Evolutionary conservation across 2,797 vertebrate species (phyloP).

Genomic region (Microhierax caerulescens): DNA sequence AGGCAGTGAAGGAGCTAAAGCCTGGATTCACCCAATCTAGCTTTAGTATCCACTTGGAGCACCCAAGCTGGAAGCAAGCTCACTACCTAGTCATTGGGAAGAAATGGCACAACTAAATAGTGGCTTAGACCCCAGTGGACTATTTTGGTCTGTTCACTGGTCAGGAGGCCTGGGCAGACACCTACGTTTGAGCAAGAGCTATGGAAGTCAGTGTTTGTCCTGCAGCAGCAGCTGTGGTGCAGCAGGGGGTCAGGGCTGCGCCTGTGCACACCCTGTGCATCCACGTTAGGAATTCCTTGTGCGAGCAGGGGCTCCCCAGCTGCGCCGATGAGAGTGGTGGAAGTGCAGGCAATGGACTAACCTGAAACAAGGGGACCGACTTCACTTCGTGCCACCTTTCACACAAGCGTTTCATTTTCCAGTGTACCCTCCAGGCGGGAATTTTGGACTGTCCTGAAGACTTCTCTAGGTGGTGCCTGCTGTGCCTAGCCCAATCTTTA

Average conservation of each 20-base stretch:
- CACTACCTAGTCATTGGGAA: not conserved
- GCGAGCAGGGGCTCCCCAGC: not conserved
- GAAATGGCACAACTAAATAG: not conserved
- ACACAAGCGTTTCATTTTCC: not conserved
- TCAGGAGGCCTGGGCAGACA: not conserved
- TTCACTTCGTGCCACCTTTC: not conserved
- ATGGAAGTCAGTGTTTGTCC: not conserved
- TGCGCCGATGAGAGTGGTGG: not conserved
- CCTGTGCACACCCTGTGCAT: fast-evolving
- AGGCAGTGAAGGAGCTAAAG: not conserved
- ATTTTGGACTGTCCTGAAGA: not conserved
- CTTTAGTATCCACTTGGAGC: not conserved
- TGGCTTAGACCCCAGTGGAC: not conserved
- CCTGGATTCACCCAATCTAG: not conserved
- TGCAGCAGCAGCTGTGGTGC: not conserved
- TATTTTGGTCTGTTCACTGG: not conserved
- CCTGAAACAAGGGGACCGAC: not conserved
- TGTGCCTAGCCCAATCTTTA: not conserved
- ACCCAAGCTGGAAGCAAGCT: not conserved
- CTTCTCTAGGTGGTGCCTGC: not conserved
- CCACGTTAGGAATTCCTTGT: fast-evolving
- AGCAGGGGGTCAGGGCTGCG: not conserved
- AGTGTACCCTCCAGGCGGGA: not conserved
- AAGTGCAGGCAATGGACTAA: not conserved
- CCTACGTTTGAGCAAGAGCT: not conserved